Conservation (phyloP, 2,113 vertebrate species). For the Pelecanoides urinatrix region DNA sequence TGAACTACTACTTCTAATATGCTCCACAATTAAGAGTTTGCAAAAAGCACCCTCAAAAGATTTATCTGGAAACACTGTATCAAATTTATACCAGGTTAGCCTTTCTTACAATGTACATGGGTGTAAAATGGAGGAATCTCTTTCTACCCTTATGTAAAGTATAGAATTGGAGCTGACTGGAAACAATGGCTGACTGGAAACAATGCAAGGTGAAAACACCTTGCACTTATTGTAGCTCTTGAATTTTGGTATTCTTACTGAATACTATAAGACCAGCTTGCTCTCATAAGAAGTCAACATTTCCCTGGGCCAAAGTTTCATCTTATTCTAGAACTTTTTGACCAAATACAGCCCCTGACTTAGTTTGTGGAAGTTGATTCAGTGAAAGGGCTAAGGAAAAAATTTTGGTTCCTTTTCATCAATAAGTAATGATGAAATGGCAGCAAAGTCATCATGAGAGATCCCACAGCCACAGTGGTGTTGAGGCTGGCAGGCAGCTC, state of each 20-base stretch:
- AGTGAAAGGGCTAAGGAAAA: neutral
- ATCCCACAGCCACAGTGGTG: neutral
- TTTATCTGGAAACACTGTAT: neutral
- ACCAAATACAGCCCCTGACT: neutral
- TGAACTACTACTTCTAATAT: neutral
- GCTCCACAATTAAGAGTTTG: neutral
- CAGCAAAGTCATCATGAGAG: neutral
- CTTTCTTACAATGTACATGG: neutral
- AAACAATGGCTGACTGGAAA: neutral
- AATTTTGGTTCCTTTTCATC: neutral
- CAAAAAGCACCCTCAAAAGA: neutral
- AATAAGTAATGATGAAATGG: neutral
- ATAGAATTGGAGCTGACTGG: neutral
- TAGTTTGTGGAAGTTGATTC: neutral
- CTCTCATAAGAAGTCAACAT: neutral
- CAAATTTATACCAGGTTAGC: neutral
- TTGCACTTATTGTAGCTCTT: neutral
- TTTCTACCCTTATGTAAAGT: neutral
- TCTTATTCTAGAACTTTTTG: neutral
- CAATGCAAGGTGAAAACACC: no score
- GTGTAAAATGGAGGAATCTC: neutral
- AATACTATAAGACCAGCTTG: neutral
- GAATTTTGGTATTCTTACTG: neutral
- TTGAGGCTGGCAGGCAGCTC: neutral
- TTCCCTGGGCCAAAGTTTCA: neutral